These are phyloP conservation scores for Scaptomyza reducta DNA, from an alignment of 2,888 invertebrate species.

Conservation along the genomic window DNA sequence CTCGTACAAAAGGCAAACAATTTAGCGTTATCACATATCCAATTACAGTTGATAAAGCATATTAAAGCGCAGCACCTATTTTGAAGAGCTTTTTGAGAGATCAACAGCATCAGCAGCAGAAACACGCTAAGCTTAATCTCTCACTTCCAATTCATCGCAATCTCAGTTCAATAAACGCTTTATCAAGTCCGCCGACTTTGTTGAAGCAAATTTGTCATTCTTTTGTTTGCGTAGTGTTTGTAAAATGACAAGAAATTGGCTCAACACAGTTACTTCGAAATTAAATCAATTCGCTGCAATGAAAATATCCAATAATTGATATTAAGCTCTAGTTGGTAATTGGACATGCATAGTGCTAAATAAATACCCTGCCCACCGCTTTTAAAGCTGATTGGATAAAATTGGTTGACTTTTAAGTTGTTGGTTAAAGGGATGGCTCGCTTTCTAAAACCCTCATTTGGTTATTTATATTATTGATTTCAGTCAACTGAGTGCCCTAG, in stretches of 20 bases:
- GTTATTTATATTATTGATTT: constrained; percentile 44
- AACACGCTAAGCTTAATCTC: constrained; percentile 8
- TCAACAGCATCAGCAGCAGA: constrained; percentile 11
- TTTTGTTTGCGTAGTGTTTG: constrained; percentile 26
- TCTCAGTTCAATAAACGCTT: constrained; percentile 58
- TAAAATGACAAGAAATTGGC: constrained; percentile 28
- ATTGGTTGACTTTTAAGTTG: background rate
- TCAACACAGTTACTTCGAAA: constrained; percentile 9
- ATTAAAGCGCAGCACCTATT: constrained; percentile 20
- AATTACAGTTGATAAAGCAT: constrained; percentile 28
- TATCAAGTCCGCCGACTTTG: constrained; percentile 41
- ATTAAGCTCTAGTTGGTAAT: constrained; percentile 7
- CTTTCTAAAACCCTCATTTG: background rate
- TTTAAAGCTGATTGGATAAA: constrained; percentile 1
- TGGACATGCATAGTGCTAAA: constrained; percentile 10
- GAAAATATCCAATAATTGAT: constrained; percentile 27
- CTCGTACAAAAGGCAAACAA: background rate
- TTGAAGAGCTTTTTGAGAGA: constrained; percentile 7
- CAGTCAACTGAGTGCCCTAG: constrained; percentile 12
- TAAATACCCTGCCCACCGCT: constrained; percentile 3
- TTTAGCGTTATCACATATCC: constrained; percentile 34
- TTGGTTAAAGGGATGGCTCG: background rate
- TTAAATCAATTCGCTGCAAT: constrained; percentile 22
- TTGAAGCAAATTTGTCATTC: constrained; percentile 30
- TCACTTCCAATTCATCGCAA: constrained; percentile 13